phyloP scores from a whole-genome alignment of 1,140 invertebrate genomes.

The Oryctes rhinoceros region DNA sequence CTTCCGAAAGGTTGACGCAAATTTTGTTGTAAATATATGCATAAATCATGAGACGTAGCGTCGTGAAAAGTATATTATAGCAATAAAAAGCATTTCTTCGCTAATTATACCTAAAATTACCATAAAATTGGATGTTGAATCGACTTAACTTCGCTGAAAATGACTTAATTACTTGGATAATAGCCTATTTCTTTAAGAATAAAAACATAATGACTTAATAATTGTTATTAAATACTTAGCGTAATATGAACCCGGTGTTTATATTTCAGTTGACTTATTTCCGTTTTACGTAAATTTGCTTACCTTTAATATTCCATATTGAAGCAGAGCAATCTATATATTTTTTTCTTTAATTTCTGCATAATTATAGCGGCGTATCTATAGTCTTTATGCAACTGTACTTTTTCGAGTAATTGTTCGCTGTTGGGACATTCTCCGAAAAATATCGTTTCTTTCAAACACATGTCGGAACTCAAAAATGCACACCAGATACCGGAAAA shows the following conservation, averaged over 20 bases:
- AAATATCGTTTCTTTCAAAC: neutral
- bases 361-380: no score
- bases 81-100: no score
- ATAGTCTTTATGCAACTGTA: neutral
- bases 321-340: no score
- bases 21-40: no score
- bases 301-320: no score
- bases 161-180: neutral
- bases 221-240: neutral
- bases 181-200: neutral
- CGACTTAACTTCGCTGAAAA: neutral
- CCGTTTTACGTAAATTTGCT: no score
- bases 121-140: neutral
- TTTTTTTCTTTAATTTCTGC: no score
- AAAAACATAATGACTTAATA: neutral
- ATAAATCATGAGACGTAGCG: no score
- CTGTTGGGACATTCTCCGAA: neutral
- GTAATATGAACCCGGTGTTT: neutral
- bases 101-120: neutral
- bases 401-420: neutral
- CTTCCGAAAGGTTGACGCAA: no score
- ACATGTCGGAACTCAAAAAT: neutral
- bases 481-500: neutral
- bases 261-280: neutral
- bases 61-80: no score